Percentiles rank a stretch among this genome's conserved stretches.
These are phyloP conservation scores for Nanger granti DNA, from an alignment of 2,113 vertebrate genomes.

Conservation along the genomic window DNA sequence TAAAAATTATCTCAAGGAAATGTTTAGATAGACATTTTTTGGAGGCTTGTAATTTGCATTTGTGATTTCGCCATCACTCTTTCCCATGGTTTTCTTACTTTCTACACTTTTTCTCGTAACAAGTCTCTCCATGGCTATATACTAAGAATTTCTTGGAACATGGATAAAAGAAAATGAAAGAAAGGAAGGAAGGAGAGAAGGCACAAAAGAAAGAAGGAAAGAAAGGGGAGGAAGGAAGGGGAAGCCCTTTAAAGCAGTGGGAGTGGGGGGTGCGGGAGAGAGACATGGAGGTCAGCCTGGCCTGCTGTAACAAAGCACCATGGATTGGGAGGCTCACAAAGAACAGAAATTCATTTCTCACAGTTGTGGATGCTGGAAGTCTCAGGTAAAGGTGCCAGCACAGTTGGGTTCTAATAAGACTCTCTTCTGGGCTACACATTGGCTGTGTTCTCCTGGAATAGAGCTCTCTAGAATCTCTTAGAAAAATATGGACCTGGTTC, in stretches of 20 bases:
- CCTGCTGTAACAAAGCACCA: background rate
- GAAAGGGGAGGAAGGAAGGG: fast-evolving
- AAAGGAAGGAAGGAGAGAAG: background rate
- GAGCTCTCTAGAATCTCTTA: background rate
- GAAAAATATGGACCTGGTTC: background rate
- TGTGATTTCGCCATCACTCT: background rate
- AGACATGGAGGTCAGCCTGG: background rate
- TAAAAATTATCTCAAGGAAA: background rate
- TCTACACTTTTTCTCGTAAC: background rate
- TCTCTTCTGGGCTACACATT: background rate
- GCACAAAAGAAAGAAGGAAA: background rate
- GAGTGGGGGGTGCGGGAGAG: fast-evolving
- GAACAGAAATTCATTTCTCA: background rate
- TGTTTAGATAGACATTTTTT: background rate
- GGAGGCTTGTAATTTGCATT: background rate
- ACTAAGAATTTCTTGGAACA: background rate
- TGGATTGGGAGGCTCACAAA: background rate
- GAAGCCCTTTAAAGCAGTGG: background rate
- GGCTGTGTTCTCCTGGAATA: background rate
- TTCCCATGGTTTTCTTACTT: background rate
- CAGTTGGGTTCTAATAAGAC: background rate
- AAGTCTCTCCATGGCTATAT: background rate
- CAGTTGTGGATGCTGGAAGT: background rate
- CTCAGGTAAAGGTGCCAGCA: background rate
- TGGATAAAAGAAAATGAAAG: background rate